Evolutionary conservation across 2,797 vertebrate species (phyloP), one percentile per base, ranked within the genome.

Genomic region (Lycodopsis pacificus): DNA sequence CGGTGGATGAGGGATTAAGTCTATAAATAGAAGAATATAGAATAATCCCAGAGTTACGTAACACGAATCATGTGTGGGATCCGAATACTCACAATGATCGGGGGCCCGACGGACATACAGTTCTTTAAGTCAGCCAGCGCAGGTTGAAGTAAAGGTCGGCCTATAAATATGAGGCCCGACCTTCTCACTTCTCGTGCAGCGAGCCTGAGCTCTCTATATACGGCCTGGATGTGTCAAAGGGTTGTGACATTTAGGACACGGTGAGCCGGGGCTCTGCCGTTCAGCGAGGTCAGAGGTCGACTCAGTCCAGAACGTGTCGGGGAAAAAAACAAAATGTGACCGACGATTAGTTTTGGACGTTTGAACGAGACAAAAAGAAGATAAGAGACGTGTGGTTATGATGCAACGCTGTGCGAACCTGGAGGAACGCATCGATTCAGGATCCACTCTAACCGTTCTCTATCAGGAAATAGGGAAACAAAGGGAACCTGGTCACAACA

Each of bases 101-200:
- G 0, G n/a, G 4, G 20, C 20, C 27, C 14, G 15, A 12, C 34
- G 57, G 57, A 48, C 54, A 51, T 73, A 51, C 61, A 80, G 73
- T 25, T 57, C 63, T 76, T 36, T 61, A 69, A 22, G 79, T 59
- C 48, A 59, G 76, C 3, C 22, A 15, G 49, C 0, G 34, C 44
- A 7, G 71, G 75, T 44, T 65, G 48, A 83, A 14, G 63, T 66
- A 88, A 89, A 89, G 80, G 82, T 85, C 75, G 57, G 7, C 14
- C 86, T 88, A 76, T 85, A 79, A 85, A 85, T 81, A 85, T 5
- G 27, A 30, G 42, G 5, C 40, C 25, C 79, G 64, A 46, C 82
- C 77, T 68, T 71, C 74, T 76, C 56, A 17, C 77, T 68, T 71
- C 74, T 76, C 56, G 14, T 40, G 48, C 51, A 11, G 4, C 25